Evolutionary conservation across 2,113 vertebrate species (phyloP).

Genomic region (Thymallus thymallus): DNA sequence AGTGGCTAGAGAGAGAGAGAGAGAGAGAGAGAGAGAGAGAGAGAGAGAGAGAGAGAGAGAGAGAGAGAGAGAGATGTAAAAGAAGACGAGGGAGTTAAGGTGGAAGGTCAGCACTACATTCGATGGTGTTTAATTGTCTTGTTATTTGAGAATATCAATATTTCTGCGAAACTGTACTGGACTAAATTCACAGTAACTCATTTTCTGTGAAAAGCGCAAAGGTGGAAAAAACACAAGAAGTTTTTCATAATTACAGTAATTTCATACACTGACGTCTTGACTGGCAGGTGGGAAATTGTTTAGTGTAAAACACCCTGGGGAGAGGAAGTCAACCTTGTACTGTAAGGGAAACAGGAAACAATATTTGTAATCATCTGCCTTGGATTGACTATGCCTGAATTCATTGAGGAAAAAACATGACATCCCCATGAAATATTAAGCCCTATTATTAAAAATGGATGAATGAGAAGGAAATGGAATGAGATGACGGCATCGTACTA

Average conservation of each 20-base stretch:
- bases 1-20: constrained; percentile 1
- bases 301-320: constrained; percentile 18
- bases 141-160: constrained; percentile 17
- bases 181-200: constrained; percentile 26
- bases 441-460: background rate
- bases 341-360: background rate
- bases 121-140: too few relatives aligned
- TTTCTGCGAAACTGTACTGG: constrained; percentile 26
- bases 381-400: background rate
- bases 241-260: constrained; percentile 43
- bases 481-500: background rate
- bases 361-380: background rate
- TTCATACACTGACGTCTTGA: constrained; percentile 46
- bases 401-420: background rate
- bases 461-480: background rate
- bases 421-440: constrained; percentile 6
- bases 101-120: background rate
- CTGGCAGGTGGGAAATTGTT: constrained; percentile 36
- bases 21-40: constrained; percentile 11
- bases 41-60: too few relatives aligned
- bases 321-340: background rate
- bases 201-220: constrained; percentile 19
- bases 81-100: constrained; percentile 1
- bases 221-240: constrained; percentile 5
- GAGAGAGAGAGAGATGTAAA: constrained; percentile 15